These are phyloP conservation scores for Papilio helenus DNA, from an alignment of 1,140 invertebrate genomes.

Conservation along the genomic window DNA sequence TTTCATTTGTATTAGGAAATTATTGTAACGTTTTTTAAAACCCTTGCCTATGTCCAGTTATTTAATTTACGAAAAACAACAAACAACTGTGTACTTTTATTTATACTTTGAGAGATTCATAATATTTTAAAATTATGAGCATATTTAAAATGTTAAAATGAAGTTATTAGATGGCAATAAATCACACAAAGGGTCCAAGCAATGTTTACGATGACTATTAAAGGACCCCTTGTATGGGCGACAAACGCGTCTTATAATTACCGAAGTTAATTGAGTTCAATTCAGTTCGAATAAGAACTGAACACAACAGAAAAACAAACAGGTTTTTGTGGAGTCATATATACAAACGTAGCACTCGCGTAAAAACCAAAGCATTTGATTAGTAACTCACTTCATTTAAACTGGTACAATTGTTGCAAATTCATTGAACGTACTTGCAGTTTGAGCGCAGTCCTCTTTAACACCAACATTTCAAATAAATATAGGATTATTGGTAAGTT, in stretches of 20 bases:
- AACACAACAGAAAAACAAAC: background rate
- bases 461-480: background rate
- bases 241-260: background rate
- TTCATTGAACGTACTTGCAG: background rate
- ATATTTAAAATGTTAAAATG: too few species aligned
- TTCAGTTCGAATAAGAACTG: background rate
- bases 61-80: too few species aligned
- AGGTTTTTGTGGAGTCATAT: background rate
- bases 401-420: background rate
- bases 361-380: slow-evolving; percentile 8
- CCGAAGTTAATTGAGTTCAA: background rate
- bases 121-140: too few species aligned
- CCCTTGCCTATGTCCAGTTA: too few species aligned
- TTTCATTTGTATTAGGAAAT: too few species aligned
- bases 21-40: too few species aligned
- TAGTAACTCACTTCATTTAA: background rate
- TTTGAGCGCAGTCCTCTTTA: background rate
- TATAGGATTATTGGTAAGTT: background rate
- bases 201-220: background rate
- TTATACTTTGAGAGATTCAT: too few species aligned
- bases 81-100: too few species aligned
- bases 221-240: background rate
- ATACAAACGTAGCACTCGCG: background rate
- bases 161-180: background rate
- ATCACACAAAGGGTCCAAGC: background rate